A percentile compares a stretch with the other conserved stretches of the same genome.
Evolutionary conservation across 2,797 vertebrate genomes (phyloP).

Genomic region (Enteromius afrohamiltoni): DNA sequence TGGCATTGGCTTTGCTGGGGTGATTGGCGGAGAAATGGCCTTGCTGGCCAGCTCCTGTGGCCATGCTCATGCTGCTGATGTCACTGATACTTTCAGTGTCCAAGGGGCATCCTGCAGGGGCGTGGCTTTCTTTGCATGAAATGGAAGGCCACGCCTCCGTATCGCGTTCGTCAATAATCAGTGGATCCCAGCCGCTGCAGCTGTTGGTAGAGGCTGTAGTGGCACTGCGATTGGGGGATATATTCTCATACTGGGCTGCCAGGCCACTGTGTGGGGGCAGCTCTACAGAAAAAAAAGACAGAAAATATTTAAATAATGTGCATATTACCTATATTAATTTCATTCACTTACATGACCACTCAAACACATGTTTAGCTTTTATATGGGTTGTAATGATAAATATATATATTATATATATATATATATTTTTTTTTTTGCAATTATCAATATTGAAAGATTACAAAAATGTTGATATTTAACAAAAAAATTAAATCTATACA

Average conservation of each 20-base stretch:
- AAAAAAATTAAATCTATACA: neutral
- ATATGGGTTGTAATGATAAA: neutral
- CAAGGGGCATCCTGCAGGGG: slow-evolving; percentile 89
- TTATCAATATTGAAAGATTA: no score
- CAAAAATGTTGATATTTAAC: neutral
- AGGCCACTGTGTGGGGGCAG: slow-evolving; percentile 86
- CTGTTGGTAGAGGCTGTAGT: slow-evolving; percentile 78
- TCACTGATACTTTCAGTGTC: slow-evolving; percentile 87
- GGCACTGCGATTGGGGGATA: slow-evolving; percentile 87
- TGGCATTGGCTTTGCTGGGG: slow-evolving; percentile 83
- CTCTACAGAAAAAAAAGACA: slow-evolving; percentile 72
- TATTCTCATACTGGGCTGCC: slow-evolving; percentile 96
- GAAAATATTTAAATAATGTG: slow-evolving; percentile 4
- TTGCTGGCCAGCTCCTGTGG: slow-evolving; percentile 88
- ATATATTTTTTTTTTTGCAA: neutral
- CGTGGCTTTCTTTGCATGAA: slow-evolving; percentile 87
- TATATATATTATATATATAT: neutral
- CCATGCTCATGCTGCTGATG: slow-evolving; percentile 91
- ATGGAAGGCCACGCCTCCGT: slow-evolving; percentile 92
- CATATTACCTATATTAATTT: neutral
- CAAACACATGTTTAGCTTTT: neutral
- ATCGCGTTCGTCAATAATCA: slow-evolving; percentile 90
- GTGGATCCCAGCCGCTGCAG: slow-evolving; percentile 90
- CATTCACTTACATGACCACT: neutral
- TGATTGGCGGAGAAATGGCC: slow-evolving; percentile 86